phyloP scores from a whole-genome alignment of 1,140 invertebrate species.

The Bombyx mandarina region DNA sequence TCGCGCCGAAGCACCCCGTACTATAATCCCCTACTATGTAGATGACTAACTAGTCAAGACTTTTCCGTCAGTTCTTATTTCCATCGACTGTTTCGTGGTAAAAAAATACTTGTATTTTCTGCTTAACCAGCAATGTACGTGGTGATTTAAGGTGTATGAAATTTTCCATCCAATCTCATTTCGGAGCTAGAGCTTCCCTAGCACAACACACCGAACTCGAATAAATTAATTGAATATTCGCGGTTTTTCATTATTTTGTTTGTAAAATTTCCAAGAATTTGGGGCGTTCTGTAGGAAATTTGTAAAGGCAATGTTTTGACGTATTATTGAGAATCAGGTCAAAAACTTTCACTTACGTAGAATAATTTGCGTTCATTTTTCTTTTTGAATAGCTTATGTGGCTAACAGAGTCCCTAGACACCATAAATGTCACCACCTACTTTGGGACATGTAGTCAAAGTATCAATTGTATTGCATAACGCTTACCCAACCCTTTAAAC shows the following conservation, averaged over 20 bases:
- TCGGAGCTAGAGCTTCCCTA: conserved; percentile 17
- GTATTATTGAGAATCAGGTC: no score
- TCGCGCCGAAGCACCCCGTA: conserved; percentile 45
- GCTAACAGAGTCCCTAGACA: no score
- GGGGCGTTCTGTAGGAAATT: conserved; percentile 31
- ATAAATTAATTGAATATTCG: conserved; percentile 55
- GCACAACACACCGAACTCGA: conserved; percentile 50
- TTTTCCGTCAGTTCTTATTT: no score
- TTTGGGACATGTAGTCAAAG: no score
- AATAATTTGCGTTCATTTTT: no score
- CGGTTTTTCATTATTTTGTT: conserved; percentile 32
- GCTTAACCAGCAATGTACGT: background rate
- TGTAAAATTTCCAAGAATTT: conserved; percentile 39
- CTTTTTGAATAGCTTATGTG: no score
- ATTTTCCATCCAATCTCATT: background rate
- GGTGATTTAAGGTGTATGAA: conserved; percentile 14
- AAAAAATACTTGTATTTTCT: no score
- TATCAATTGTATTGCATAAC: no score
- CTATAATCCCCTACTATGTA: conserved; percentile 1
- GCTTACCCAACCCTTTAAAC: no score
- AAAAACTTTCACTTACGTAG: no score
- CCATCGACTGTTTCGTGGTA: no score
- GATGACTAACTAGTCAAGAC: background rate
- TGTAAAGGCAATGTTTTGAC: conserved; percentile 3
- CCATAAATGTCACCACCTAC: no score